Percentiles rank a stretch among this genome's conserved stretches.
phyloP scores from a whole-genome alignment of 1,140 invertebrate species.

The Microplitis mediator region DNA sequence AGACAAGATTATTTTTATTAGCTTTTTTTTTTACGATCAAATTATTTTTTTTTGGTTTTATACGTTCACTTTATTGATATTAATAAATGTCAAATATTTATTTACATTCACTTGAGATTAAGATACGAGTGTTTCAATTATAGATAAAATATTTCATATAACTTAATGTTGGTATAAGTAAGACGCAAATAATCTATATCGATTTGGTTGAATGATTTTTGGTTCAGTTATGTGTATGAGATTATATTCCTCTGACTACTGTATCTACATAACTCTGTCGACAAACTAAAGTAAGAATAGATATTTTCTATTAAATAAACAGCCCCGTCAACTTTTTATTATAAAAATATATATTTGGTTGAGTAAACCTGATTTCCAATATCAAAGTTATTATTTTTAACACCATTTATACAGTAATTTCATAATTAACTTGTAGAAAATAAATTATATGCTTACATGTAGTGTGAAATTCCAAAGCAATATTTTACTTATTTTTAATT shows the following conservation, averaged over 20 bases:
- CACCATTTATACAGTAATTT: constrained; percentile 22
- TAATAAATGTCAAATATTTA: too few species aligned
- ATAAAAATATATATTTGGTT: background rate
- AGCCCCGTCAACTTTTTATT: background rate
- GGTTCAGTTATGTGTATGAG: constrained; percentile 21
- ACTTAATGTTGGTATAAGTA: constrained; percentile 6
- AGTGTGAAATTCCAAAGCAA: background rate
- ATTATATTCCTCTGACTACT: constrained; percentile 17
- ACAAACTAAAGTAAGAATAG: background rate
- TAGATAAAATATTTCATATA: background rate
- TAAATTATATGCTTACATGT: constrained; percentile 14
- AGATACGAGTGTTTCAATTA: background rate
- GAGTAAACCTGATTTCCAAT: constrained; percentile 18
- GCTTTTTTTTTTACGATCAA: too few species aligned
- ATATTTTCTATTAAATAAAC: background rate
- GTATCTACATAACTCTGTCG: background rate
- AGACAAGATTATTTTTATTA: too few species aligned
- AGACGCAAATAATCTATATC: background rate
- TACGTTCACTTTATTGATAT: too few species aligned
- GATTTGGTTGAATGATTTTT: constrained; percentile 16
- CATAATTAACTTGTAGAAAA: constrained; percentile 14
- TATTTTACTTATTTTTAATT: background rate
- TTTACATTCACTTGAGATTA: too few species aligned
- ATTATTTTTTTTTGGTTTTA: too few species aligned
- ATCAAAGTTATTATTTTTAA: constrained; percentile 17